Base-by-base conservation (phyloP, 2,113 vertebrate genomes). In the Leuciscus idus region DNA sequence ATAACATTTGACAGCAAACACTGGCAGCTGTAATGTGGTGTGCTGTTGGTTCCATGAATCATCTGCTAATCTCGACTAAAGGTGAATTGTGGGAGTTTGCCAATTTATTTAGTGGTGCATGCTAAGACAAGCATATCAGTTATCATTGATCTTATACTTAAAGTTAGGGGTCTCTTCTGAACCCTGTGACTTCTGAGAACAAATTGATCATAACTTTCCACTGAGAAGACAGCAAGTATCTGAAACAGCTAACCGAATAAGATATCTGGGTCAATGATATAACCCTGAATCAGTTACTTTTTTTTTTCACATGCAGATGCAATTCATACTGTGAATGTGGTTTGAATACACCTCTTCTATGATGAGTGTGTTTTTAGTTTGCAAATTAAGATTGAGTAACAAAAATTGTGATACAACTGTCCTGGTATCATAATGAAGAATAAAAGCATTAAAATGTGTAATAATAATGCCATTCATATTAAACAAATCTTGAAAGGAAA, bases 1-100 rank as follows among this genome's bases (percentile, higher is more conserved):
- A 91, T 91, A 93, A 94, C 91, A 12, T 87, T 91, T 88, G 6
- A 80, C 57, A 43, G 55, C 90, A 93, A 93, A 94, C 80, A 93
- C 33, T 59, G 57, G 64, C 26, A 68, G 64, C 33, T 43, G 64
- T 43, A 72, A 46, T 57, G 36, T 72, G 33, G 33, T 79, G 48
- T 57, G 23, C 68, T 28, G 48, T 57, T 81, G 50, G 10, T 73
- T 86, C 64, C 62, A 85, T 46, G 36, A 62, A 81, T 55, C 33
- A 59, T 30, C 57, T 26, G n/a, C 70, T 76, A 84, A 73, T 84
- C 30, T 73, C 33, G 11, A 84, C 48, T 50, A 83, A 68, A 23
- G 48, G 28, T 36, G 28, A 36, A 73, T 46, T 8, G 55, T 59
- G 36, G 8, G 64, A 70, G n/a, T 15, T 55, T 61, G 21, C 61